A percentile compares a stretch with the other conserved stretches of the same genome.
These are phyloP conservation scores for Notothenia rossii DNA, from an alignment of 2,113 vertebrate genomes.

Conservation along the genomic window DNA sequence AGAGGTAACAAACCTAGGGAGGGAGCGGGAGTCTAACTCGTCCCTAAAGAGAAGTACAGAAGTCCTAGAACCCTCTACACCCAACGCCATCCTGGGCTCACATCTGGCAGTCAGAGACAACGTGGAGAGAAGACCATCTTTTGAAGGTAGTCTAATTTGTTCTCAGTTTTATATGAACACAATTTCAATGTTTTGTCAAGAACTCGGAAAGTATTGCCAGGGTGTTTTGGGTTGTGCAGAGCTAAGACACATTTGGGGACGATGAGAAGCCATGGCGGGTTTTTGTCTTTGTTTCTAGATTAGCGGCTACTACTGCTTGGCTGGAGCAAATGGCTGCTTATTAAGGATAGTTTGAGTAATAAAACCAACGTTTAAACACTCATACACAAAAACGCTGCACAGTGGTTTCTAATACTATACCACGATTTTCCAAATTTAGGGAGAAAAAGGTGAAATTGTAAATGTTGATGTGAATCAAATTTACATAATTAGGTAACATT, in stretches of 20 bases:
- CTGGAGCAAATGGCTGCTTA: neutral
- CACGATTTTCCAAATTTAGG: neutral
- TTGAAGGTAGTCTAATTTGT: conserved; percentile 84
- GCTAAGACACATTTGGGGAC: neutral
- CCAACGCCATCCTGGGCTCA: conserved; percentile 79
- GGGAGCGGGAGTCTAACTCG: conserved; percentile 78
- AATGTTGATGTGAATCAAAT: neutral
- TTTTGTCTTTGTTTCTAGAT: neutral
- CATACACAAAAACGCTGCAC: neutral
- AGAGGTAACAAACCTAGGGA: conserved; percentile 58
- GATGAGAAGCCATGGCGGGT: neutral
- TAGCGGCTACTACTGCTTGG: neutral
- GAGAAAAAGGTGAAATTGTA: neutral
- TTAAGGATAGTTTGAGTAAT: neutral
- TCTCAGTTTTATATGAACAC: neutral
- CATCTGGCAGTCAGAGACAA: conserved; percentile 83
- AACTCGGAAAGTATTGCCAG: neutral
- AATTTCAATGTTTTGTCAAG: neutral
- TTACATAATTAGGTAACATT: neutral
- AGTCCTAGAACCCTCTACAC: conserved; percentile 83
- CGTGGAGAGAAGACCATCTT: conserved; percentile 83
- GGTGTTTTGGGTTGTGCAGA: neutral
- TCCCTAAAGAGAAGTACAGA: conserved; percentile 88
- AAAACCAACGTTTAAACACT: neutral
- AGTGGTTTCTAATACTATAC: neutral